Evolutionary conservation across 2,797 vertebrate genomes (phyloP).

Genomic region (Eurystomus glaucurus): DNA sequence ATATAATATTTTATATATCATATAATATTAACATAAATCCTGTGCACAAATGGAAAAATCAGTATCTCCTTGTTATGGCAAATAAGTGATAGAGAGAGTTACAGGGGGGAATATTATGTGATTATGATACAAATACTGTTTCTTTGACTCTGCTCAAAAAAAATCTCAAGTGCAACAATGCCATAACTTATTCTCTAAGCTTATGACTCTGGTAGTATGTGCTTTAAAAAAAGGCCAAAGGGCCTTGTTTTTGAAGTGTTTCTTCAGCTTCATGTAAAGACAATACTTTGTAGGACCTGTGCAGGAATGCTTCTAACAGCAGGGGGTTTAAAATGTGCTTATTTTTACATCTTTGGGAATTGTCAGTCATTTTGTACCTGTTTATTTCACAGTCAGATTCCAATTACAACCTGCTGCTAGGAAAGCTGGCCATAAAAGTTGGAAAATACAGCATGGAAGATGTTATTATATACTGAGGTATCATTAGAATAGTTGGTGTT

Average conservation of each 20-base stretch:
- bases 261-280: background rate
- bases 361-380: constrained; percentile 34
- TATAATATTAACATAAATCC: constrained; percentile 37
- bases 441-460: constrained; percentile 10
- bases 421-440: background rate
- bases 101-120: background rate
- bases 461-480: background rate
- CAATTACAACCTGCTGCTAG: constrained; percentile 45
- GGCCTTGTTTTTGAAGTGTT: background rate
- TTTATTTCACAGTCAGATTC: constrained; percentile 53
- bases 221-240: background rate
- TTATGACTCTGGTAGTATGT: background rate
- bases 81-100: constrained; percentile 3
- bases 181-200: background rate
- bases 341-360: constrained; percentile 44
- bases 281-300: background rate
- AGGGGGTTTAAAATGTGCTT: constrained; percentile 7
- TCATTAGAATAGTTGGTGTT: background rate
- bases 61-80: background rate
- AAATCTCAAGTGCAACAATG: background rate
- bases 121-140: background rate
- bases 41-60: background rate
- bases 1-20: constrained; percentile 17
- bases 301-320: constrained; percentile 9
- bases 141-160: background rate